Conservation (phyloP, 92 coral and sea anemone genomes). For the Plumapathes pennacea region DNA sequence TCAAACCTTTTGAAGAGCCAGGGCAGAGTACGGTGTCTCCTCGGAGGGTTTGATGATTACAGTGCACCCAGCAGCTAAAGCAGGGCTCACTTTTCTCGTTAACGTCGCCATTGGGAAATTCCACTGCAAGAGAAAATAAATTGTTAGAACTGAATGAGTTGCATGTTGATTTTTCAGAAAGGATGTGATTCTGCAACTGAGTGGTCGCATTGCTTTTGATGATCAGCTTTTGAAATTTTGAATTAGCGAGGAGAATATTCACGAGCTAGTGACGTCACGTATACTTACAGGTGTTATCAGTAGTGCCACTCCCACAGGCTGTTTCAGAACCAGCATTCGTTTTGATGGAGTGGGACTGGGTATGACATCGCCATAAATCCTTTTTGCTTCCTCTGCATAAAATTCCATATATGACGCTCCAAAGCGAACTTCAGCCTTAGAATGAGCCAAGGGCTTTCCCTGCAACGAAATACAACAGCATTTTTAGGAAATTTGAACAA, state of each 20-base stretch:
- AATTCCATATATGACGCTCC: constrained; percentile 92
- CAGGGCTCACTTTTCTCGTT: constrained; percentile 95
- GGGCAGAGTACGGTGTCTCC: constrained; percentile 92
- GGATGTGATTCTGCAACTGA: too few relatives aligned
- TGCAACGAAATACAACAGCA: too few relatives aligned
- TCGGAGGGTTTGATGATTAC: constrained; percentile 96
- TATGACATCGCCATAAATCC: constrained; percentile 89
- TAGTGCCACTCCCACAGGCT: constrained; percentile 96
- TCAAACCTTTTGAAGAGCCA: constrained; percentile 93
- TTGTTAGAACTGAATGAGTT: too few relatives aligned
- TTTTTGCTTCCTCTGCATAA: constrained; percentile 96
- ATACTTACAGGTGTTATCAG: constrained; percentile 93
- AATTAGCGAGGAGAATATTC: too few relatives aligned
- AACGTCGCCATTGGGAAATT: constrained; percentile 96
- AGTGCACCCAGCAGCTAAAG: constrained; percentile 97
- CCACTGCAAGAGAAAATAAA: constrained; percentile 76
- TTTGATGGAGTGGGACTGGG: constrained; percentile 69
- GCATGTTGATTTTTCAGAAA: too few relatives aligned
- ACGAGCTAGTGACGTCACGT: too few relatives aligned
- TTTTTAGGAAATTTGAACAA: too few relatives aligned
- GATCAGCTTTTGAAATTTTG: too few relatives aligned
- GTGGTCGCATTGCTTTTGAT: too few relatives aligned
- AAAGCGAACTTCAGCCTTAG: constrained; percentile 78
- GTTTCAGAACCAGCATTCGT: constrained; percentile 73
- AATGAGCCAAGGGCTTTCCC: constrained; percentile 88